These are phyloP conservation scores for Shinisaurus crocodilurus DNA, from an alignment of 2,113 vertebrate genomes.

Conservation along the genomic window DNA sequence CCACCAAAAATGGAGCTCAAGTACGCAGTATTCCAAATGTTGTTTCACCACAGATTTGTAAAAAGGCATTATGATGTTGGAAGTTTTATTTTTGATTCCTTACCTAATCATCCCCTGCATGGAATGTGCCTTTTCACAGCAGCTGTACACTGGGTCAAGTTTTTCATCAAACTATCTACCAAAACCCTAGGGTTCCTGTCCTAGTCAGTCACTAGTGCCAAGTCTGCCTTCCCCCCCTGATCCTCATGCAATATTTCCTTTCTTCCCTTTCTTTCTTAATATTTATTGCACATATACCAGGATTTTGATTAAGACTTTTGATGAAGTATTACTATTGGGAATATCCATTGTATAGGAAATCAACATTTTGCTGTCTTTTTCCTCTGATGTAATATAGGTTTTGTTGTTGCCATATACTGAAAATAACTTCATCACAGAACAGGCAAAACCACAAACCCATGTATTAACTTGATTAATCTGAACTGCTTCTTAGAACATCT, in stretches of 20 bases:
- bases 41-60: too few species aligned
- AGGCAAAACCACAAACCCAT: slow-evolving; percentile 10
- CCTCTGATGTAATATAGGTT: background rate
- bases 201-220: too few species aligned
- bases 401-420: rapidly evolving
- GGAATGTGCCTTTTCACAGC: too few species aligned
- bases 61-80: too few species aligned
- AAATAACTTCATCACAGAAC: slow-evolving; percentile 19
- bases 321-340: background rate
- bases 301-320: background rate
- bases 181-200: too few species aligned
- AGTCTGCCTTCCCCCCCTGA: too few species aligned
- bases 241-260: background rate
- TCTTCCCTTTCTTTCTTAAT: background rate
- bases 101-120: too few species aligned
- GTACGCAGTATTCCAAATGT: too few species aligned
- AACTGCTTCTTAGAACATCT: background rate
- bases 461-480: background rate
- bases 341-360: background rate
- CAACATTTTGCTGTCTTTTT: background rate
- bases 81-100: too few species aligned
- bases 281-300: background rate
- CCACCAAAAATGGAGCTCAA: too few species aligned
- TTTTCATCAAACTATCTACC: too few species aligned
- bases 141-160: too few species aligned